Conservation (phyloP, 2,888 invertebrate genomes). For the Achlya flavicornis region DNA sequence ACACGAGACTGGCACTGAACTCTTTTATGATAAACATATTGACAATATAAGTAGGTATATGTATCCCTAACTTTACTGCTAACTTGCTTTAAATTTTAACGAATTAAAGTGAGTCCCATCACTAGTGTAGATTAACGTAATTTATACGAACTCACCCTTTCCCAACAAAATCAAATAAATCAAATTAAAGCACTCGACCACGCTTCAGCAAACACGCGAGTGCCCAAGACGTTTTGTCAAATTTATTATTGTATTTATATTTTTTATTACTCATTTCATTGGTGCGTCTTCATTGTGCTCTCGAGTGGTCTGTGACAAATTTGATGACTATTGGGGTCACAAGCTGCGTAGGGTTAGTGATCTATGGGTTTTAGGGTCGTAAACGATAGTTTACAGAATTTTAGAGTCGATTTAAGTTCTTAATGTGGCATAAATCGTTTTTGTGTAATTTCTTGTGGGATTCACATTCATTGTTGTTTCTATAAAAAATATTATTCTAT, state of each 20-base stretch:
- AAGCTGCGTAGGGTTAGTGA: conserved; percentile 65
- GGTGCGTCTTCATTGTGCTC: conserved; percentile 71
- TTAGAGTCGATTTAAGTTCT: conserved; percentile 76
- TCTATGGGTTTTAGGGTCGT: conserved; percentile 70
- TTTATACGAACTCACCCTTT: conserved; percentile 78
- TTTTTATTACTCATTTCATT: conserved; percentile 77
- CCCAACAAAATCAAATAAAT: conserved; percentile 76
- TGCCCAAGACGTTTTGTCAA: conserved; percentile 84
- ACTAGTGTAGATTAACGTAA: conserved; percentile 56
- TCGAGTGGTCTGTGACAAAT: conserved; percentile 83
- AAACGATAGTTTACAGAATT: conserved; percentile 78
- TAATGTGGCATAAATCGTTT: conserved; percentile 72
- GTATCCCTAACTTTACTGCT: too few species aligned
- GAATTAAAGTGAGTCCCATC: conserved; percentile 19
- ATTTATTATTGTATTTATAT: conserved; percentile 83
- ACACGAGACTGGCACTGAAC: too few species aligned
- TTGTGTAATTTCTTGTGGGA: conserved; percentile 67
- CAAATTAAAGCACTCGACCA: conserved; percentile 80
- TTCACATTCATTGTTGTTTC: conserved; percentile 55
- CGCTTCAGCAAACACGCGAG: conserved; percentile 73
- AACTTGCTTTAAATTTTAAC: background rate
- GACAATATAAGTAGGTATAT: too few species aligned
- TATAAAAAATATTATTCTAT: background rate
- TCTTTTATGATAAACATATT: too few species aligned
- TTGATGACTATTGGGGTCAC: conserved; percentile 81